Base-by-base conservation (phyloP, 2,113 vertebrate genomes). In the Paradisaea rubra region DNA sequence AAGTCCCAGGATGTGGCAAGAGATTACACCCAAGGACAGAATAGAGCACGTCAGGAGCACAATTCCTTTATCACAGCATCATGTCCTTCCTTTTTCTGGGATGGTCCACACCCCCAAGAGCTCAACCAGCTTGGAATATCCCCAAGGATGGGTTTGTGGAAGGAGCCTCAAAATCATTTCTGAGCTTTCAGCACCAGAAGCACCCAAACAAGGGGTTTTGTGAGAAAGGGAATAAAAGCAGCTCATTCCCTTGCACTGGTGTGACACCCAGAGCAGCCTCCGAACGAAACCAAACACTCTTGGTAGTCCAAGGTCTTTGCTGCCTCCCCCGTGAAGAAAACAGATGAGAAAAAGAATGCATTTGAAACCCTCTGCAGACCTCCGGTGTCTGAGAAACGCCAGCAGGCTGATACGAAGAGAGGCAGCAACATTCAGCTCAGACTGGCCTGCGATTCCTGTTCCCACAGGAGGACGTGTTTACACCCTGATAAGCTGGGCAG, bases 101-200 rank as follows among this genome's bases (percentile, higher is more conserved):
- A 10, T 18, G 11, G 2, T 13, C 19, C 12, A 35, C n/a, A 14
- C 19, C 30, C 27, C 54, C 18, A 39, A 9, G 13, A 68, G 39
- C 24, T 68, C 39, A 33, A 54, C 13, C 12, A 28, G 22, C 35
- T 3, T 49, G 54, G 57, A 77, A 17, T 17, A 37, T 16, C 53
- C 63, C 39, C 44, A 53, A 60, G 35, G 47, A 66, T 12, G 12
- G 5, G 24, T 41, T 86, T 44, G 19, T 42, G 44, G 70, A 65
- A 83, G 59, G 27, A 74, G 6, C 27, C 37, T 44, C 2, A 0
- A 6, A 11, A 2, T 3, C 1, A 60, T 13, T 87, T 20, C 61
- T 49, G 25, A 57, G 50, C 28, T 74, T 31, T 53, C n/a, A 61
- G 59, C 53, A 82, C 13, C 24, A 85, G 41, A 25, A 17, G 6